These are phyloP conservation scores for Steinernema feltiae DNA, from an alignment of 1,140 invertebrate species.

Conservation along the genomic window DNA sequence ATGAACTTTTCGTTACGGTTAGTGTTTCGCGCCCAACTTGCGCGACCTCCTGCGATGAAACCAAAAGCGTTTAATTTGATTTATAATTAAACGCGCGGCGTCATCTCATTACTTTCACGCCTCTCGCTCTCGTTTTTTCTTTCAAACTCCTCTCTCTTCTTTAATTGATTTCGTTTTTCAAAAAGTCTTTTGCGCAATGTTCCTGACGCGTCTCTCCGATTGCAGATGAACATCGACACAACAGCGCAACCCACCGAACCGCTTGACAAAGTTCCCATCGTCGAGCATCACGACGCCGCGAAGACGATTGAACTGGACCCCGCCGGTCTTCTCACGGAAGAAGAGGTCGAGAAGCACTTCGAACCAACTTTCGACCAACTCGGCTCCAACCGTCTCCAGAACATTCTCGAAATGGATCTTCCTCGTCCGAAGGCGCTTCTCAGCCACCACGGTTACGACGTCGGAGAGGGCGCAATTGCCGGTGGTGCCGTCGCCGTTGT, in stretches of 20 bases:
- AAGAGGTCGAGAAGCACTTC: slow-evolving; percentile 48
- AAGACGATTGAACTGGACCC: neutral
- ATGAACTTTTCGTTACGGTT: slow-evolving; percentile 44
- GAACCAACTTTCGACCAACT: slow-evolving; percentile 54
- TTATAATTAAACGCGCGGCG: neutral
- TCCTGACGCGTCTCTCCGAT: neutral
- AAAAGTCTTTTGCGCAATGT: neutral
- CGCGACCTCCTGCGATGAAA: neutral
- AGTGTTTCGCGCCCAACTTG: neutral
- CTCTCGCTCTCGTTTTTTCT: neutral
- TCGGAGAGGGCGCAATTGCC: slow-evolving; percentile 55
- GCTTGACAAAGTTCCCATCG: neutral
- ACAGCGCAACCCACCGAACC: neutral
- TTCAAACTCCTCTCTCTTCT: neutral
- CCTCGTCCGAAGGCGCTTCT: slow-evolving; percentile 55
- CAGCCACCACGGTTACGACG: slow-evolving; percentile 54
- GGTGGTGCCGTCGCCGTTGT: slow-evolving; percentile 54
- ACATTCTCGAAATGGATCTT: slow-evolving; percentile 58
- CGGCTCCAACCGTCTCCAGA: slow-evolving; percentile 53
- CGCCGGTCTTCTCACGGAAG: slow-evolving; percentile 28
- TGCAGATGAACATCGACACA: slow-evolving; percentile 15
- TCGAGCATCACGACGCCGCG: neutral
- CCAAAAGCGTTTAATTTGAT: neutral
- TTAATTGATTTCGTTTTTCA: slow-evolving; percentile 14
- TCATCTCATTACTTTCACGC: slow-evolving; percentile 5